These are phyloP conservation scores for Sesamia inferens DNA, from an alignment of 2,888 invertebrate species.

Conservation along the genomic window DNA sequence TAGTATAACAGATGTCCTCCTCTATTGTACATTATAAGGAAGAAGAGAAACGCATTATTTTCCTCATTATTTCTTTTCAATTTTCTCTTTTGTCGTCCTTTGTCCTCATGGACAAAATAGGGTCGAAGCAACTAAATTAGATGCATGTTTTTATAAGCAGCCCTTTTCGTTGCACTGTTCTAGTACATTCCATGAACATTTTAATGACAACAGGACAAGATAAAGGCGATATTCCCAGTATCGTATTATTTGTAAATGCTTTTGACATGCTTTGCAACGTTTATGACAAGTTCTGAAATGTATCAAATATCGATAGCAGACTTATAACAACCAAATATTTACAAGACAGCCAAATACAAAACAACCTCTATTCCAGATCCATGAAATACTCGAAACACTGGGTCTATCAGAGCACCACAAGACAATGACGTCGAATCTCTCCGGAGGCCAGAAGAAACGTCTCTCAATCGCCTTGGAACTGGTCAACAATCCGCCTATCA, in stretches of 20 bases:
- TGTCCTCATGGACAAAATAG: background rate
- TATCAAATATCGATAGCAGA: too few relatives aligned
- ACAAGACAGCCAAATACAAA: background rate
- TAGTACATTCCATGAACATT: background rate
- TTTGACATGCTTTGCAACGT: too few relatives aligned
- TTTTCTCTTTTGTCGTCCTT: background rate
- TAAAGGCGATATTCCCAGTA: background rate
- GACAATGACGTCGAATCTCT: conserved; percentile 97
- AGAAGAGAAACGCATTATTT: too few relatives aligned
- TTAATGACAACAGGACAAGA: background rate
- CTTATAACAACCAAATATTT: too few relatives aligned
- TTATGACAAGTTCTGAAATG: too few relatives aligned
- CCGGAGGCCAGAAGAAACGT: conserved; percentile 98
- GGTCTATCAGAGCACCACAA: conserved; percentile 96
- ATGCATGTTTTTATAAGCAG: too few relatives aligned
- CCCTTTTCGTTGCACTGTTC: too few relatives aligned
- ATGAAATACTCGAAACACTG: conserved; percentile 97
- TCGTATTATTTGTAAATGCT: too few relatives aligned
- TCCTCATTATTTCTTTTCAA: background rate
- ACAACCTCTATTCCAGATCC: conserved; percentile 91
- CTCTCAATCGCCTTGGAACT: conserved; percentile 98
- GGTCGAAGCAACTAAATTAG: background rate
- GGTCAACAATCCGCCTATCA: conserved; percentile 98
- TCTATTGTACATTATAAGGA: background rate
- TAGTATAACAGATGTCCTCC: conserved; percentile 51